Evolutionary conservation across 2,113 vertebrate species (phyloP).

Genomic region (Pteropus alecto): DNA sequence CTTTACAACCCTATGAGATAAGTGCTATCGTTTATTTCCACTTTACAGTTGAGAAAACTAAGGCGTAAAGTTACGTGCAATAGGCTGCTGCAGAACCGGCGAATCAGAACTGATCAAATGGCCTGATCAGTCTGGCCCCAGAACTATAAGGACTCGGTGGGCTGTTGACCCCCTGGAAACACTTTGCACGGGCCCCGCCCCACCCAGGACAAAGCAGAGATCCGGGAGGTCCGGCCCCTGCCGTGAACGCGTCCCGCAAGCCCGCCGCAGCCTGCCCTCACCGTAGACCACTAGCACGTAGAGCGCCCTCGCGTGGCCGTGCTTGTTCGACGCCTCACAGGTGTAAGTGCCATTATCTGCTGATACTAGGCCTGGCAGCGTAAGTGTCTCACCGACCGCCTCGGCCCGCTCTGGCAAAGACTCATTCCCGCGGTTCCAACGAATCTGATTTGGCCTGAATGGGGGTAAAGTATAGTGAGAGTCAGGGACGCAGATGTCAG

Average conservation of each 20-base stretch:
- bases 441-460: constrained; percentile 88
- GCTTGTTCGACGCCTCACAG: constrained; percentile 93
- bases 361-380: constrained; percentile 88
- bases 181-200: background rate
- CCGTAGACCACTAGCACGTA: constrained; percentile 94
- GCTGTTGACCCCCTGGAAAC: background rate
- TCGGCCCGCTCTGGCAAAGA: constrained; percentile 90
- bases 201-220: background rate
- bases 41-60: background rate
- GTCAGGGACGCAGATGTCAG: background rate
- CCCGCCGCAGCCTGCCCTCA: constrained; percentile 71
- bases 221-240: background rate
- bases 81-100: background rate
- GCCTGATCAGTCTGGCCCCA: background rate
- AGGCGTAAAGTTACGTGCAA: background rate
- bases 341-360: constrained; percentile 93
- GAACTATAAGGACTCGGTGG: background rate
- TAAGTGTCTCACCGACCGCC: constrained; percentile 86
- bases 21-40: constrained; percentile 7
- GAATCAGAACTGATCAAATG: background rate
- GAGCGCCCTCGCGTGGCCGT: constrained; percentile 91
- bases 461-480: background rate
- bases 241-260: background rate
- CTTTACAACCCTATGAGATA: background rate
- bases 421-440: constrained; percentile 93